Percentiles rank a stretch among this genome's conserved stretches.
Evolutionary conservation across 2,888 invertebrate genomes (phyloP).

Genomic region (Agrilus cyanescens): DNA sequence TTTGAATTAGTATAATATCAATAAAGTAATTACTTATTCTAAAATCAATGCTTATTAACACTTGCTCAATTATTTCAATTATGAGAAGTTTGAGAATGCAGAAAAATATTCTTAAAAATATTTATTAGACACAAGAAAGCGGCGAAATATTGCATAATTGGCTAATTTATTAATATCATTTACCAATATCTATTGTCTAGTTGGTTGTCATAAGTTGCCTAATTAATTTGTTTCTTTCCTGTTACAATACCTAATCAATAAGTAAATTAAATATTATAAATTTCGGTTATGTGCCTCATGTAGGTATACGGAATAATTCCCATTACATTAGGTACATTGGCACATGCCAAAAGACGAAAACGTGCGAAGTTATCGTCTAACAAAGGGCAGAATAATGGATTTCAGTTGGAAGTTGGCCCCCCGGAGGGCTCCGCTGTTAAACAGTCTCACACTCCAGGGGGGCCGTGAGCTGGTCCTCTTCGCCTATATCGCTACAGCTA

Average conservation of each 20-base stretch:
- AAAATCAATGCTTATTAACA: background rate
- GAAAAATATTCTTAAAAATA: too few species aligned
- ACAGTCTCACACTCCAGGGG: conserved; percentile 22
- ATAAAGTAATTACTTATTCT: background rate
- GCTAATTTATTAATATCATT: too few species aligned
- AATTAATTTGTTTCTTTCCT: too few species aligned
- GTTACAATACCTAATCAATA: too few species aligned
- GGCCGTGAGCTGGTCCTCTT: conserved; percentile 21
- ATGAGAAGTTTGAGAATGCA: too few species aligned
- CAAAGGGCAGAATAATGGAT: conserved; percentile 21
- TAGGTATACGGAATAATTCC: too few species aligned
- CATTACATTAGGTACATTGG: conserved; percentile 12
- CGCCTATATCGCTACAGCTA: conserved; percentile 29
- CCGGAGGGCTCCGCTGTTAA: conserved; percentile 27
- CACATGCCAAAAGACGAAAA: conserved; percentile 13
- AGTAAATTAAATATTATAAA: too few species aligned
- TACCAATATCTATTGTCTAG: too few species aligned
- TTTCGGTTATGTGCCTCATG: too few species aligned
- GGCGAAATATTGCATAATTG: too few species aligned
- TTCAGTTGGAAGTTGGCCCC: conserved; percentile 21
- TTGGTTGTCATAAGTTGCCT: too few species aligned
- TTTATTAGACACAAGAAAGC: too few species aligned
- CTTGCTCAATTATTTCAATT: background rate
- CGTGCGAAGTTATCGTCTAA: conserved; percentile 16
- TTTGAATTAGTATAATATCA: background rate